Evolutionary conservation across 2,888 invertebrate genomes (phyloP).

Genomic region (Leptinotarsa haldemani): DNA sequence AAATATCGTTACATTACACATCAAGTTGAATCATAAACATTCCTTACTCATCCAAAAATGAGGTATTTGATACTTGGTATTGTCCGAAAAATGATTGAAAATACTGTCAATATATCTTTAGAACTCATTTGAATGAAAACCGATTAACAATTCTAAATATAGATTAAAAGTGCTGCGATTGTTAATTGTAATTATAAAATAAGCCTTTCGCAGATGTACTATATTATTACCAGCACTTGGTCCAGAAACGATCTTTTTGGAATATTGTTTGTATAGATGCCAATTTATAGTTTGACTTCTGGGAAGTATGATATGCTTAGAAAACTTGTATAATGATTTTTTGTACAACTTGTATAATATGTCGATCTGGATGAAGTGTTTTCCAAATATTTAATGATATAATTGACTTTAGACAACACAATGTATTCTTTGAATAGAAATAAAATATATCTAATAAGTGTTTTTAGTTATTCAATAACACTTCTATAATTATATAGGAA

Average conservation of each 20-base stretch:
- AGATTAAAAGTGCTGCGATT: slow-evolving; percentile 61
- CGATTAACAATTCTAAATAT: slow-evolving; percentile 65
- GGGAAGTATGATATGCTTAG: slow-evolving; percentile 60
- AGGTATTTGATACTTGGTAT: slow-evolving; percentile 51
- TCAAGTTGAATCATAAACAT: slow-evolving; percentile 59
- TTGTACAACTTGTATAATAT: slow-evolving; percentile 57
- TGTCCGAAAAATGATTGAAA: slow-evolving; percentile 54
- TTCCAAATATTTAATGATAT: slow-evolving; percentile 63
- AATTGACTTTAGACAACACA: slow-evolving; percentile 66
- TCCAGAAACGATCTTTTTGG: slow-evolving; percentile 58
- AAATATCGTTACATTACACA: slow-evolving; percentile 60
- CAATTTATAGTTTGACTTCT: slow-evolving; percentile 59
- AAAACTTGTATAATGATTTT: slow-evolving; percentile 52
- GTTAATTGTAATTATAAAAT: slow-evolving; percentile 63
- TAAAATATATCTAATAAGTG: slow-evolving; percentile 55
- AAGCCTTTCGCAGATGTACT: slow-evolving; percentile 66
- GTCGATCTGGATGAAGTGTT: slow-evolving; percentile 63
- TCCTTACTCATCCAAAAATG: slow-evolving; percentile 53
- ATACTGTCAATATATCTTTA: slow-evolving; percentile 64
- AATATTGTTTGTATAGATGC: slow-evolving; percentile 51
- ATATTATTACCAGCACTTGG: slow-evolving; percentile 59
- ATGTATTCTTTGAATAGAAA: slow-evolving; percentile 68
- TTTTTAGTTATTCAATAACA: background rate
- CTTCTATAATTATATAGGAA: too few relatives aligned
- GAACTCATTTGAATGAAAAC: slow-evolving; percentile 54